Evolutionary conservation across 2,888 invertebrate species (phyloP).

Genomic region (Crepidodera aurea): DNA sequence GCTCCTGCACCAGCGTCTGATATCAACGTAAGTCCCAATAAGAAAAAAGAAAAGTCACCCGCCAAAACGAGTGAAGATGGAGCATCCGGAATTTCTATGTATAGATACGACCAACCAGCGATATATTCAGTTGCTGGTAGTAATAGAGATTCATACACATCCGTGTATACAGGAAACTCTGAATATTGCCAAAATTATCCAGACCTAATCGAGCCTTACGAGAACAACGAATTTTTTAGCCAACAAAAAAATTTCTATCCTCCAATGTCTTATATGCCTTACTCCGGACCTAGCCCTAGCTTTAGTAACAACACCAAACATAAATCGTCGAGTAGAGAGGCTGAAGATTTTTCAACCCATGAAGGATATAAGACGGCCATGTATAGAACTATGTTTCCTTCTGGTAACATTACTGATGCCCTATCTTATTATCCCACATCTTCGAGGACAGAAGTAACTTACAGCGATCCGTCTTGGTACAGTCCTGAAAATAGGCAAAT

Average conservation of each 20-base stretch:
- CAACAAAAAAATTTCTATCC: slow-evolving; percentile 65
- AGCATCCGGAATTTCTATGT: slow-evolving; percentile 60
- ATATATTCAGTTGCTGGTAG: slow-evolving; percentile 80
- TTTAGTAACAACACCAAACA: slow-evolving; percentile 57
- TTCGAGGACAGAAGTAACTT: slow-evolving; percentile 66
- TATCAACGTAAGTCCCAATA: slow-evolving; percentile 64
- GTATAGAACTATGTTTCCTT: slow-evolving; percentile 74
- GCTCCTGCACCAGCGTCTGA: slow-evolving; percentile 65
- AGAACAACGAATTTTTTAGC: slow-evolving; percentile 61
- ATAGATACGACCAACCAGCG: slow-evolving; percentile 68
- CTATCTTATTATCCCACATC: slow-evolving; percentile 83
- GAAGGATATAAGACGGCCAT: slow-evolving; percentile 72
- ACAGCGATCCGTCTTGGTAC: slow-evolving; percentile 68
- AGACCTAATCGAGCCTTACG: slow-evolving; percentile 71
- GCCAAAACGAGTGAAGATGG: slow-evolving; percentile 52
- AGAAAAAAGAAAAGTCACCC: slow-evolving; percentile 57
- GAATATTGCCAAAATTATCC: slow-evolving; percentile 72
- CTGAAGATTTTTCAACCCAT: slow-evolving; percentile 68
- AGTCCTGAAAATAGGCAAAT: slow-evolving; percentile 57
- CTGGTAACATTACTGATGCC: slow-evolving; percentile 79
- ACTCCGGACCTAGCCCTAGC: slow-evolving; percentile 19
- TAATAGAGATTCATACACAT: slow-evolving; percentile 76
- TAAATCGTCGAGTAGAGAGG: slow-evolving; percentile 64
- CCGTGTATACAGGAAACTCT: slow-evolving; percentile 75
- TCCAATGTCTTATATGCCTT: slow-evolving; percentile 65